Conservation (phyloP, 2,113 vertebrate genomes). For the Trematocara unimaculatum region DNA sequence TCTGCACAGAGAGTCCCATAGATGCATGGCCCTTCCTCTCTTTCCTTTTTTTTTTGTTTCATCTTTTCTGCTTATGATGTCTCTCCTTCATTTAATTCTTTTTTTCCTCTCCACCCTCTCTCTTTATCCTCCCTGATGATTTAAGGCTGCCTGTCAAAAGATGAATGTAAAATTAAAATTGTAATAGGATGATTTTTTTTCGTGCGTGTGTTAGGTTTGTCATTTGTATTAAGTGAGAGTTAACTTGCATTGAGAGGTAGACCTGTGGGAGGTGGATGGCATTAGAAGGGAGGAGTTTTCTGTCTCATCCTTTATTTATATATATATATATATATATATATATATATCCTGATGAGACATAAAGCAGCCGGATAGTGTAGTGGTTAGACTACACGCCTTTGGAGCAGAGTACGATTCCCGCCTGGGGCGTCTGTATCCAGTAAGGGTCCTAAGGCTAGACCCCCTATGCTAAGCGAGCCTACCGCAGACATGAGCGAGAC, state of each 20-base stretch:
- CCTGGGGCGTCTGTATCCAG: no score
- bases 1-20: background rate
- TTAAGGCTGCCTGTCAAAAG: background rate
- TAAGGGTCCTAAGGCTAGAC: no score
- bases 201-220: background rate
- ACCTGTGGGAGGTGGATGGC: background rate
- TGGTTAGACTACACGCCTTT: no score
- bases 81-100: background rate
- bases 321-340: background rate
- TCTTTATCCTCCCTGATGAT: background rate
- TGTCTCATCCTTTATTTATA: background rate
- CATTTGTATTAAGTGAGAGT: background rate
- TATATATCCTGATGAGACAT: no score
- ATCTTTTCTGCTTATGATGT: background rate
- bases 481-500: no score
- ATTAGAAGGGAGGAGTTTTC: background rate
- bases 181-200: background rate
- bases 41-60: background rate
- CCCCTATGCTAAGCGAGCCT: no score
- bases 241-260: background rate
- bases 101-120: background rate
- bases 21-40: background rate
- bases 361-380: no score
- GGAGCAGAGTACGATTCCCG: no score
- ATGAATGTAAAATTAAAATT: background rate